phyloP scores from a whole-genome alignment of 2,113 vertebrate genomes.

The Thalassarche chlororhynchos region DNA sequence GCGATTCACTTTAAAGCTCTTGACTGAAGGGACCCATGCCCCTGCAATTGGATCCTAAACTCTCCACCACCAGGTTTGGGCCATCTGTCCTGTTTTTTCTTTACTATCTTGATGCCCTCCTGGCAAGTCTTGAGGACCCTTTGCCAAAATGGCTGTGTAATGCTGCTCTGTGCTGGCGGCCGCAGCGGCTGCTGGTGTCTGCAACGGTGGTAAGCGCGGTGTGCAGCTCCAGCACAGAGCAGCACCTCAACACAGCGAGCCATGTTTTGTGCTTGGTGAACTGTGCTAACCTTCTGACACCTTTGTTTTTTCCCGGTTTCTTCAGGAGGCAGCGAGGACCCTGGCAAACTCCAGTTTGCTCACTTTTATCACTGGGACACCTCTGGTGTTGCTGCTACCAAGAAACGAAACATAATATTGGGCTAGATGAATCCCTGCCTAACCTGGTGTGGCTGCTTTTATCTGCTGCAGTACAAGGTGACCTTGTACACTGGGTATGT shows the following conservation, averaged over 20 bases:
- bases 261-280: not conserved
- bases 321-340: not conserved
- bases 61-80: not conserved
- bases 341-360: not conserved
- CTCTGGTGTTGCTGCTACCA: not conserved
- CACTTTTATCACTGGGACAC: not conserved
- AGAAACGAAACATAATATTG: not conserved
- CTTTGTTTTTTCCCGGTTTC: not conserved
- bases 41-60: not conserved
- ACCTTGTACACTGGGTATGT: not conserved
- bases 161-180: not conserved
- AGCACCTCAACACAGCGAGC: not conserved
- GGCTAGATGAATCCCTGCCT: not conserved
- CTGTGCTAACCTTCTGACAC: not conserved
- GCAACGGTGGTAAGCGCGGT: fast-evolving
- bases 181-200: not conserved
- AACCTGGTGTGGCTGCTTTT: not conserved
- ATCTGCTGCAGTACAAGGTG: not conserved
- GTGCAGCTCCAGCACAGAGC: not conserved
- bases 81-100: not conserved
- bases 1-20: not conserved
- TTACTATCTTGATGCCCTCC: not conserved
- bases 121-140: not conserved
- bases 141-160: not conserved
- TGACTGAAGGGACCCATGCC: not conserved